phyloP scores from a whole-genome alignment of 2,888 invertebrate genomes.

The Drosophila multiciliata region DNA sequence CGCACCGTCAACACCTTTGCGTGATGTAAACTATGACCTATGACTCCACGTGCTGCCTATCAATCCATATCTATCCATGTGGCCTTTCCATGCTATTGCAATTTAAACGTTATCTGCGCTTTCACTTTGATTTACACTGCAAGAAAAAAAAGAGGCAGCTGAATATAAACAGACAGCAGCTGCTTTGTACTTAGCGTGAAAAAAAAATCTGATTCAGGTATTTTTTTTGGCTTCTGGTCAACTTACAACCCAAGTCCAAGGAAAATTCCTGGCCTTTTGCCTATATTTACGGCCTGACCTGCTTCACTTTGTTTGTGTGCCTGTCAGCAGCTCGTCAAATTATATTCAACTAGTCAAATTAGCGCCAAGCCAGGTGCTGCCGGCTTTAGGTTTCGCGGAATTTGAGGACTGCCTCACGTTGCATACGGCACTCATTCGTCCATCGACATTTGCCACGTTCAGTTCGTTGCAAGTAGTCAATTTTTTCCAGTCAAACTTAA shows the following conservation, averaged over 20 bases:
- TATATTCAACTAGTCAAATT: slow-evolving; percentile 64
- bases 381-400: slow-evolving; percentile 11
- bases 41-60: slow-evolving; percentile 21
- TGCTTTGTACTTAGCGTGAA: neutral
- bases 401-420: slow-evolving; percentile 4
- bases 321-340: slow-evolving; percentile 61
- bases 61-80: neutral
- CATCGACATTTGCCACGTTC: slow-evolving; percentile 50
- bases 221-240: slow-evolving; percentile 36
- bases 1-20: slow-evolving; percentile 15
- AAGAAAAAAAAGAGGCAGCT: slow-evolving; percentile 6
- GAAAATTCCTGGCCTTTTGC: neutral
- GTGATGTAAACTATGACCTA: slow-evolving; percentile 65
- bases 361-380: slow-evolving; percentile 31
- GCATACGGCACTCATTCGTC: slow-evolving; percentile 61
- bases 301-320: slow-evolving; percentile 39
- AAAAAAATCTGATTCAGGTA: slow-evolving; percentile 33
- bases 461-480: slow-evolving; percentile 42
- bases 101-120: slow-evolving; percentile 47
- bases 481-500: slow-evolving; percentile 25
- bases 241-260: neutral
- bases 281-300: slow-evolving; percentile 11
- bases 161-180: neutral
- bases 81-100: slow-evolving; percentile 26
- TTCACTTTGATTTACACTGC: slow-evolving; percentile 54